Evolutionary conservation across 2,113 vertebrate species (phyloP).

Genomic region (Lepidiolamprologus cunningtoni): DNA sequence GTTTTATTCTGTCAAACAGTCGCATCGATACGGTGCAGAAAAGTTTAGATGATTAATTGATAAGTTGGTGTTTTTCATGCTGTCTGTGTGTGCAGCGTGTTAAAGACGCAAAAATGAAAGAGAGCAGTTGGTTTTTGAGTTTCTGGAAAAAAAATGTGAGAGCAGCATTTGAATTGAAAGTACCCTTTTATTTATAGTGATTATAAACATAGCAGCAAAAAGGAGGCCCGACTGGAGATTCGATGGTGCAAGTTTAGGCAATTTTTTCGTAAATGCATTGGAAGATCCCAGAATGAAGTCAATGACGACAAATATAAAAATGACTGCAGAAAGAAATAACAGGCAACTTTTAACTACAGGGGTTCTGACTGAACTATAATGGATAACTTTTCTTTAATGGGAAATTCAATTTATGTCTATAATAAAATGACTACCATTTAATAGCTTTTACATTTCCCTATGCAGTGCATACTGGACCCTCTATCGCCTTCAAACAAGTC

Average conservation of each 20-base stretch:
- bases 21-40: neutral
- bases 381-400: neutral
- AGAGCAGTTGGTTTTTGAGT: neutral
- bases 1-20: neutral
- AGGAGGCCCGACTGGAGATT: neutral
- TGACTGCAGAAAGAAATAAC: neutral
- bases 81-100: neutral
- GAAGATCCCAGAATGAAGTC: neutral
- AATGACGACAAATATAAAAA: neutral
- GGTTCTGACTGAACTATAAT: neutral
- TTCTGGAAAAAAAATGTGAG: neutral
- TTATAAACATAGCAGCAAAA: neutral
- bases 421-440: neutral
- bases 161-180: neutral
- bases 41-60: neutral
- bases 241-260: neutral
- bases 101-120: neutral
- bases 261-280: neutral
- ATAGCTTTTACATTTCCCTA: neutral
- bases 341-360: neutral
- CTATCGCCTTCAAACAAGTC: neutral
- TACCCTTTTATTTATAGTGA: neutral
- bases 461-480: neutral
- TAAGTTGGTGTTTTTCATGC: neutral
- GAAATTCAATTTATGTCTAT: neutral